Evolutionary conservation across 2,797 vertebrate genomes (phyloP).

Genomic region (Pelodytes ibericus): DNA sequence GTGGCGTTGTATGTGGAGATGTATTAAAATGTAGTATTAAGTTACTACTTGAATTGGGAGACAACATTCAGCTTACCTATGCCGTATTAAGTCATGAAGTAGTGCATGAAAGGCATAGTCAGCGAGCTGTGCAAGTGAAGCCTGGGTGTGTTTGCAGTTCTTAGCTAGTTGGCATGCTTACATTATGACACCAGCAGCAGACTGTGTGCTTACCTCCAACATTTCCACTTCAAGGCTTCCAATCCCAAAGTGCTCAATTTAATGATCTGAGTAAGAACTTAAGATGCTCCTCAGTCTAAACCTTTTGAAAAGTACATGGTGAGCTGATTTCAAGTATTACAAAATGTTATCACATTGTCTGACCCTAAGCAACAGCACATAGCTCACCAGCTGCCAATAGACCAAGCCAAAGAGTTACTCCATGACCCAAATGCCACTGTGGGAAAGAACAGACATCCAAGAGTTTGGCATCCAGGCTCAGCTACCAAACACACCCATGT

Average conservation of each 20-base stretch:
- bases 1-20: conserved; percentile 6
- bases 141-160: conserved; percentile 53
- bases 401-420: conserved; percentile 57
- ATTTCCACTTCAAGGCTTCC: conserved; percentile 16
- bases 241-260: not conserved
- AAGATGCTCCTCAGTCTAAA: conserved; percentile 5
- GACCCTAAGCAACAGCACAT: conserved; percentile 60
- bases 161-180: conserved; percentile 52
- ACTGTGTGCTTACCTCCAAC: conserved; percentile 24
- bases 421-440: conserved; percentile 59
- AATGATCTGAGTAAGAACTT: conserved; percentile 1
- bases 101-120: conserved; percentile 44
- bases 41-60: conserved; percentile 13
- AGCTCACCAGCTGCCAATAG: conserved; percentile 63
- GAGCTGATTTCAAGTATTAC: conserved; percentile 26
- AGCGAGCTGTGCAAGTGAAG: conserved; percentile 32
- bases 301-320: conserved; percentile 10
- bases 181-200: conserved; percentile 43
- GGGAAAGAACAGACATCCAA: conserved; percentile 61
- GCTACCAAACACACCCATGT: conserved; percentile 67
- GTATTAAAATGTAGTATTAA: conserved; percentile 23
- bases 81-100: conserved; percentile 32
- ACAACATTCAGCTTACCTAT: conserved; percentile 49
- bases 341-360: conserved; percentile 50
- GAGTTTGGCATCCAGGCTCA: conserved; percentile 65